phyloP scores from a whole-genome alignment of 2,113 vertebrate genomes.

The Orycteropus afer region DNA sequence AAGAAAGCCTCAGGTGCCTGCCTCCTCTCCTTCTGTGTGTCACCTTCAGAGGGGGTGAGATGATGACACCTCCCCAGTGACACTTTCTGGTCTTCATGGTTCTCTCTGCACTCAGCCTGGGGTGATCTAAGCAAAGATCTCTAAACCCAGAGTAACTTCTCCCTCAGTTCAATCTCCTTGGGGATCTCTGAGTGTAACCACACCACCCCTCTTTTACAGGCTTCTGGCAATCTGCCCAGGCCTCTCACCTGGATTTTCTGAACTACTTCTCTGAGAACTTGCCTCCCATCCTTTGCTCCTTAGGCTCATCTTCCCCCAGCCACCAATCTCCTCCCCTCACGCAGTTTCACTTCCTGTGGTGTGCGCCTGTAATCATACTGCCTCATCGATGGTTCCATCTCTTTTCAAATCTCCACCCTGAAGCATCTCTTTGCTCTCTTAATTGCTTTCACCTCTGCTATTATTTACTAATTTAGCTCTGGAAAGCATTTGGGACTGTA shows the following conservation, averaged over 20 bases:
- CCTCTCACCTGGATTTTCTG: background rate
- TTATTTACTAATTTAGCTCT: slow-evolving; percentile 59
- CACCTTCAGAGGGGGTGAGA: background rate
- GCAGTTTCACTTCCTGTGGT: rapidly evolving
- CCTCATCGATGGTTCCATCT: background rate
- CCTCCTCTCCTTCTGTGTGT: background rate
- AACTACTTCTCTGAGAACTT: background rate
- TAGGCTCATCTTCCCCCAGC: background rate
- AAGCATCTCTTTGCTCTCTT: background rate
- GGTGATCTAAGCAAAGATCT: background rate
- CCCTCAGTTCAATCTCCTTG: background rate
- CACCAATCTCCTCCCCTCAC: background rate
- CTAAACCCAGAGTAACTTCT: rapidly evolving
- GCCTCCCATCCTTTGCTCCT: background rate
- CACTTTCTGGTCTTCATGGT: background rate
- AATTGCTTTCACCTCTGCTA: slow-evolving; percentile 34
- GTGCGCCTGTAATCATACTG: background rate
- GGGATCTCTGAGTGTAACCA: background rate
- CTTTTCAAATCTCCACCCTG: background rate
- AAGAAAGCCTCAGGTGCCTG: background rate
- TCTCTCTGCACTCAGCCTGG: background rate
- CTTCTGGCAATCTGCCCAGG: background rate
- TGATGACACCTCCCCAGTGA: background rate
- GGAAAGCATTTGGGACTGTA: slow-evolving; percentile 37
- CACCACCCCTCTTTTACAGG: background rate